A percentile compares a stretch with the other conserved stretches of the same genome.
These are phyloP conservation scores for Nibea albiflora DNA, from an alignment of 2,113 vertebrate genomes.

Conservation along the genomic window DNA sequence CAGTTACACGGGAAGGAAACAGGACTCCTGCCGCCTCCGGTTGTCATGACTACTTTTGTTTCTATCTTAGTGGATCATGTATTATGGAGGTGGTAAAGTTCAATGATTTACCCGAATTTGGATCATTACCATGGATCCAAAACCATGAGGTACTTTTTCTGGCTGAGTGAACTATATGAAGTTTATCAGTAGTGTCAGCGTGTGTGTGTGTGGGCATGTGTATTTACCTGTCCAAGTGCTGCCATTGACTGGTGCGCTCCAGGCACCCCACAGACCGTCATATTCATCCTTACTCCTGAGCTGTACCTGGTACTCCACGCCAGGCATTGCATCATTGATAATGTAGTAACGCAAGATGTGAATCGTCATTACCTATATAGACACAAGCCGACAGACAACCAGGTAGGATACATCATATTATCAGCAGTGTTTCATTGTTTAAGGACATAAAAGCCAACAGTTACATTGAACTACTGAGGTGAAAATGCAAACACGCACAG, in stretches of 20 bases:
- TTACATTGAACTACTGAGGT: neutral
- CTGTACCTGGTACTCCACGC: slow-evolving; percentile 72
- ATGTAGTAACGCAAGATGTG: neutral
- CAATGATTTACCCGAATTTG: neutral
- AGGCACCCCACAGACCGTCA: slow-evolving; percentile 80
- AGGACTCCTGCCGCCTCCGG: neutral
- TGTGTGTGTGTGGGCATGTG: neutral
- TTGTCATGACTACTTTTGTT: slow-evolving; percentile 56
- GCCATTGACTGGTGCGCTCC: slow-evolving; percentile 67
- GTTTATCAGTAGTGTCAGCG: neutral
- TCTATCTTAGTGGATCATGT: neutral
- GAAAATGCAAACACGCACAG: slow-evolving; percentile 3
- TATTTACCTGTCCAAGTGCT: slow-evolving; percentile 77
- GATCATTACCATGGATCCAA: neutral
- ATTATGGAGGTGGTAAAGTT: neutral
- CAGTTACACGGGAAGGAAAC: slow-evolving; percentile 36
- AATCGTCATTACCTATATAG: neutral
- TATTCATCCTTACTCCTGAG: slow-evolving; percentile 74
- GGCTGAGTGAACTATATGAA: neutral
- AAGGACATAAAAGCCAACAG: neutral
- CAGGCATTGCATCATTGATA: slow-evolving; percentile 73
- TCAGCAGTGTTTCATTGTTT: neutral
- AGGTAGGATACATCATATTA: neutral
- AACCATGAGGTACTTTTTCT: neutral
- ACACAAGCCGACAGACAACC: neutral